phyloP scores from a whole-genome alignment of 2,888 invertebrate genomes.

The Mylabris sibirica region DNA sequence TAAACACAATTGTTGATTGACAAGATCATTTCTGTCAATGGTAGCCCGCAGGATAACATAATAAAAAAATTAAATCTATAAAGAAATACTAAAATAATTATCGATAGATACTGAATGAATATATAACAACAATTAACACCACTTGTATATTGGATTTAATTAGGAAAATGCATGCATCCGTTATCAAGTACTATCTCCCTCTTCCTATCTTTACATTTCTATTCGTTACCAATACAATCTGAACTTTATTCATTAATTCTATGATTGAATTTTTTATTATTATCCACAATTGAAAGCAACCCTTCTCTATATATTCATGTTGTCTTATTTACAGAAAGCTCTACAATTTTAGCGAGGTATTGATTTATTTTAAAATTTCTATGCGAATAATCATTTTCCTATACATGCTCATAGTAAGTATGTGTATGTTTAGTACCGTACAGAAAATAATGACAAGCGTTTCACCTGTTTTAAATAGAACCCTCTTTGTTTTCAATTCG shows the following conservation, averaged over 20 bases:
- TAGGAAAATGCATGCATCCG: neutral
- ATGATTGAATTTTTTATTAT: neutral
- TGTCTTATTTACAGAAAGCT: neutral
- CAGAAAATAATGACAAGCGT: neutral
- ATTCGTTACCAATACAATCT: neutral
- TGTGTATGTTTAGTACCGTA: neutral
- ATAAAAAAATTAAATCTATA: neutral
- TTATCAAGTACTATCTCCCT: neutral
- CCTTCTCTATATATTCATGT: neutral
- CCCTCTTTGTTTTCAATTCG: neutral
- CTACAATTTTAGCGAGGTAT: neutral
- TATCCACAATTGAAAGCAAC: neutral
- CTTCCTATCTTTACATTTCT: neutral
- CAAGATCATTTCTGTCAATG: neutral
- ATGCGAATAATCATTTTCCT: conserved; percentile 5
- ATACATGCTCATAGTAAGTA: neutral
- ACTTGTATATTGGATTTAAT: neutral
- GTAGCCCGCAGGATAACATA: too few species aligned
- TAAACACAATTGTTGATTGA: conserved; percentile 11
- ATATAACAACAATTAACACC: neutral
- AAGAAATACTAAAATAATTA: neutral
- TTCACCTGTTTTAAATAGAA: conserved; percentile 3
- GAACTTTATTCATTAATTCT: neutral
- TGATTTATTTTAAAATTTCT: neutral
- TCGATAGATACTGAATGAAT: neutral